phyloP scores from a whole-genome alignment of 2,888 invertebrate genomes.

The Laothoe populi region DNA sequence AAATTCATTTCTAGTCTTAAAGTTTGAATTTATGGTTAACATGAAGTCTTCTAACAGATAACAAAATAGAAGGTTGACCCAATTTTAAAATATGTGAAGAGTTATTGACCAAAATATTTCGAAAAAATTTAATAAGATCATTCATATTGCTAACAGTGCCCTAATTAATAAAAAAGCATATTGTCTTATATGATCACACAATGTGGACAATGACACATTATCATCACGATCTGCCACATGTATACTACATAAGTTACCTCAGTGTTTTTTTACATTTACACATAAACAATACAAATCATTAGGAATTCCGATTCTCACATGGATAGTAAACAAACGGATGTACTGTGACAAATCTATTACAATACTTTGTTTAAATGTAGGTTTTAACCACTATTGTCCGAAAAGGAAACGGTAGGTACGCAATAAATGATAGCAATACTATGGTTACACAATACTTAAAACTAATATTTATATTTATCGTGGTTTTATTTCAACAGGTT shows the following conservation, averaged over 20 bases:
- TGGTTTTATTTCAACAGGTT: background rate
- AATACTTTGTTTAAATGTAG: background rate
- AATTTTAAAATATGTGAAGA: too few species aligned
- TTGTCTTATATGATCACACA: background rate
- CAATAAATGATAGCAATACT: background rate
- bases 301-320: conserved; percentile 15
- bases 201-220: background rate
- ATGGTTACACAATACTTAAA: too few species aligned
- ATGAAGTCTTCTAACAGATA: too few species aligned
- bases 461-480: too few species aligned
- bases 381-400: conserved; percentile 1
- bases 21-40: too few species aligned
- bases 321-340: conserved; percentile 3
- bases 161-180: background rate
- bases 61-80: too few species aligned
- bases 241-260: background rate
- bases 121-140: too few species aligned
- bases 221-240: background rate
- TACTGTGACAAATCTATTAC: conserved; percentile 3
- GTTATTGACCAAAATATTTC: too few species aligned
- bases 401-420: background rate
- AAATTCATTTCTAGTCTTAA: too few species aligned
- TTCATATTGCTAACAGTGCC: background rate
- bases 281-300: conserved; percentile 15
- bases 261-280: background rate